A percentile compares a stretch with the other conserved stretches of the same genome.
Conservation (phyloP, 2,113 vertebrate species). For the Scatophagus argus region DNA sequence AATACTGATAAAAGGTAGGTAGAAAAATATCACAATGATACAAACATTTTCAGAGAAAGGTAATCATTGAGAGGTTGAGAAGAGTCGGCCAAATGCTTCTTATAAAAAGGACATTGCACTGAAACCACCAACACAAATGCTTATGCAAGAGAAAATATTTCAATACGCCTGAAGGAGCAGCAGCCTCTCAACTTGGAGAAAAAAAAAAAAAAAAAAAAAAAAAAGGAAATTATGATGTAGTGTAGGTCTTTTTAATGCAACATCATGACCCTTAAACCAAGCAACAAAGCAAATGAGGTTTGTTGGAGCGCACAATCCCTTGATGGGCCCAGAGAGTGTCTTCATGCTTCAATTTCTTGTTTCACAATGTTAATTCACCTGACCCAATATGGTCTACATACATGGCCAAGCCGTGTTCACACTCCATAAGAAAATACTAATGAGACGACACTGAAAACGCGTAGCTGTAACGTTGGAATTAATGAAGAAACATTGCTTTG, state of each 20-base stretch:
- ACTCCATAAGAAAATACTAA: constrained; percentile 22
- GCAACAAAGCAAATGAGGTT: constrained; percentile 29
- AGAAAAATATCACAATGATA: constrained; percentile 80
- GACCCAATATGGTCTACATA: constrained; percentile 29
- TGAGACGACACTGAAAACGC: constrained; percentile 18
- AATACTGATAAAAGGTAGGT: constrained; percentile 82
- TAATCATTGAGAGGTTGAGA: constrained; percentile 63
- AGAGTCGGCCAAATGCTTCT: constrained; percentile 49
- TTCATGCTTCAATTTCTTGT: constrained; percentile 17
- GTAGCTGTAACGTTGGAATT: constrained; percentile 26
- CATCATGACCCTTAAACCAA: constrained; percentile 41
- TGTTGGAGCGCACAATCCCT: constrained; percentile 3
- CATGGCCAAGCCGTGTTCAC: neutral
- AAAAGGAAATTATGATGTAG: constrained; percentile 49
- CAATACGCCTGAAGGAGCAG: constrained; percentile 52
- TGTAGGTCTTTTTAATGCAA: constrained; percentile 20
- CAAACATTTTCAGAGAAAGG: constrained; percentile 72
- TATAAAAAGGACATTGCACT: constrained; percentile 75
- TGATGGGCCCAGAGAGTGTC: constrained; percentile 19
- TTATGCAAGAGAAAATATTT: constrained; percentile 25
- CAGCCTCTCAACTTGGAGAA: constrained; percentile 12
- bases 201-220: neutral
- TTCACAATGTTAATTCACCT: constrained; percentile 13
- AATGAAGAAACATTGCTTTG: constrained; percentile 58
- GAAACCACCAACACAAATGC: constrained; percentile 58